Evolutionary conservation across 2,113 vertebrate species (phyloP).

Genomic region (Psilopsiagon aurifrons): DNA sequence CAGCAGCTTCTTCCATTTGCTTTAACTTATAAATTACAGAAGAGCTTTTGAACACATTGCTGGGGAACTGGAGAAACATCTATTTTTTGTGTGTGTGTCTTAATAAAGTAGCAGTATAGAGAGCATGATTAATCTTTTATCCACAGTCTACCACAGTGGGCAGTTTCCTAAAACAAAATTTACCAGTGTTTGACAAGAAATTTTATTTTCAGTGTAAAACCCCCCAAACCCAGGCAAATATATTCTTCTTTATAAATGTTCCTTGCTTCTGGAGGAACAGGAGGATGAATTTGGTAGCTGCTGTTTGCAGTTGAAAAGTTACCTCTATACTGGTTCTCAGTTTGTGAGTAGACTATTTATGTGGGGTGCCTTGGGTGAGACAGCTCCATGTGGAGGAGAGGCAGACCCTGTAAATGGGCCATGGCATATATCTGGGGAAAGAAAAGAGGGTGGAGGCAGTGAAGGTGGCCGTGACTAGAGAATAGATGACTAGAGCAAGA

Average conservation of each 20-base stretch:
- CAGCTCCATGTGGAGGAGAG: not conserved
- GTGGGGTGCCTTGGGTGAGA: fast-evolving
- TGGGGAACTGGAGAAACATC: not conserved
- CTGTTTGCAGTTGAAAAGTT: not conserved
- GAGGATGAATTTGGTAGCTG: not conserved
- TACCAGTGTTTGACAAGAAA: not conserved
- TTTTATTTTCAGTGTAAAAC: not conserved
- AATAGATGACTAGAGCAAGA: not conserved
- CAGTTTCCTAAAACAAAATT: not conserved
- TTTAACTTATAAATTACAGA: not conserved
- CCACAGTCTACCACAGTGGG: not conserved
- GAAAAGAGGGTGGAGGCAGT: not conserved
- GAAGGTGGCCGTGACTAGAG: not conserved
- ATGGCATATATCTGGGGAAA: fast-evolving
- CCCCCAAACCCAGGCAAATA: not conserved
- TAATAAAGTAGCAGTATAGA: not conserved
- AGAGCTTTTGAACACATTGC: not conserved
- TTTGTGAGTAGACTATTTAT: not conserved
- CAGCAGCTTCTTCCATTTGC: not conserved
- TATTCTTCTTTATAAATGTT: not conserved
- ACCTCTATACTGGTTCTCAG: not conserved
- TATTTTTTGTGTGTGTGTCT: not conserved
- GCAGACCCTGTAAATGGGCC: fast-evolving
- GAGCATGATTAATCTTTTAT: not conserved
- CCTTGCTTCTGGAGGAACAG: not conserved